Base-by-base conservation (phyloP, 2,797 vertebrate genomes). In the Alfaro cultratus region DNA sequence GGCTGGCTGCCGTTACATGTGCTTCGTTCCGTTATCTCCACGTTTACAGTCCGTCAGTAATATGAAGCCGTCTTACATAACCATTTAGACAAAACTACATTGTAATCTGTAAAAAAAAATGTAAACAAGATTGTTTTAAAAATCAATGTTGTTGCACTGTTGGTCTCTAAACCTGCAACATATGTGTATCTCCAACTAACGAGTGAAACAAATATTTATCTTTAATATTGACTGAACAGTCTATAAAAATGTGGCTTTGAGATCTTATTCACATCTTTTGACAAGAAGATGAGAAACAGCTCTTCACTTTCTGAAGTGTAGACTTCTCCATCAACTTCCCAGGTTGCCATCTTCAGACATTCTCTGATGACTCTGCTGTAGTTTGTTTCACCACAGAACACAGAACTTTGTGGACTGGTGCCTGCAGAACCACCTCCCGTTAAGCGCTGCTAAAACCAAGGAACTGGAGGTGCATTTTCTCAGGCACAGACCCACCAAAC, bases 1-100 rank as follows among this genome's bases (percentile, higher is more conserved):
- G 75, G 76, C 29, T 45, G 16, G 79, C 74, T 31, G 10, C 74
- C 21, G 64, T 76, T 53, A 43, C 26, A 41, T 74, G 55, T 83
- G 47, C 77, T 4, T 75, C 10, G 11, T 4, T 74, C 10, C 1
- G 13, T 73, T 83, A 75, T 84, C 62, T 75, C 2, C 13, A 64
- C 51, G 8, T 84, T 76, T 73, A 41, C 21, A 13, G 67, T 73
- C 29, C 70, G 26, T 77, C 60, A 18, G 7, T 73, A 18, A 73
- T 49, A 9, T 49, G 72, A 43, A n/a, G 39, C 67, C 12, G 3
- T 43, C 43, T 70, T 45, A n/a, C 67, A 15, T 70, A n/a, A 70
- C 39, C 5, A 10, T 68, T 39, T 68, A 39, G 36, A 67, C 62
- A 67, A 11, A 67, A 39, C 23, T 36, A 67, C 64, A 41, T 39